Base-by-base conservation (phyloP, 2,797 vertebrate species). In the Avahi laniger region DNA sequence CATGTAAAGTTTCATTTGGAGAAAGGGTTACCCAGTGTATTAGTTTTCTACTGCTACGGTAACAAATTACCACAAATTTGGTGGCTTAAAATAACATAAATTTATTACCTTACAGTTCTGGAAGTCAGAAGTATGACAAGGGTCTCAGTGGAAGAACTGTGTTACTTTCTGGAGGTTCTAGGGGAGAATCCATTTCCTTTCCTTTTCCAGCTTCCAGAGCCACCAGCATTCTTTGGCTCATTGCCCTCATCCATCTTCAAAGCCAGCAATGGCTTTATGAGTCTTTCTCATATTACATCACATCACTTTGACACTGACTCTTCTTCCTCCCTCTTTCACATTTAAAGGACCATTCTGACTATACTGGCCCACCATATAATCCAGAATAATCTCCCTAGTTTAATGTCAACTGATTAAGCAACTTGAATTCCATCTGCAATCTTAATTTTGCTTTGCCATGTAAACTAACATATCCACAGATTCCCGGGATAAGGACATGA, bases 21-120 rank as follows among this genome's bases (percentile, higher is more conserved):
- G 65, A 83, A 88, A 92, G 26, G 10, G 28, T 92, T 84, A 89
- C 1, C 78, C 72, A 22, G 24, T 48, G 6, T 79, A 57, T 78
- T 63, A 78, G 38, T 80, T 92, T 89, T 69, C 50, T 84, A 67
- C 43, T 59, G 28, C 12, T 82, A 26, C 43, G 87, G 18, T 87
- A 54, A 82, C 48, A 81, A 73, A 85, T 76, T 69, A 80, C 48
- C 35, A 93, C 65, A 93, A 80, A 95, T 15, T n/a, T 54, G 57
- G 38, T 72, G 57, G 57, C 20, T 81, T 80, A 90, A 90, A 90
- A 73, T 28, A 65, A 72, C 14, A 92, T 10, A 78, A 30, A 43
- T 26, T 3, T 26, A 46, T 73, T 46, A 22, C 26, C 63, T 92
- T 70, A 63, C 52, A 80, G 15, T 72, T 89, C 33, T 48, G 57